Percentiles rank a stretch among this genome's conserved stretches.
These are phyloP conservation scores for Pseudotriccus pelzelni DNA, from an alignment of 2,797 vertebrate species.

Conservation along the genomic window DNA sequence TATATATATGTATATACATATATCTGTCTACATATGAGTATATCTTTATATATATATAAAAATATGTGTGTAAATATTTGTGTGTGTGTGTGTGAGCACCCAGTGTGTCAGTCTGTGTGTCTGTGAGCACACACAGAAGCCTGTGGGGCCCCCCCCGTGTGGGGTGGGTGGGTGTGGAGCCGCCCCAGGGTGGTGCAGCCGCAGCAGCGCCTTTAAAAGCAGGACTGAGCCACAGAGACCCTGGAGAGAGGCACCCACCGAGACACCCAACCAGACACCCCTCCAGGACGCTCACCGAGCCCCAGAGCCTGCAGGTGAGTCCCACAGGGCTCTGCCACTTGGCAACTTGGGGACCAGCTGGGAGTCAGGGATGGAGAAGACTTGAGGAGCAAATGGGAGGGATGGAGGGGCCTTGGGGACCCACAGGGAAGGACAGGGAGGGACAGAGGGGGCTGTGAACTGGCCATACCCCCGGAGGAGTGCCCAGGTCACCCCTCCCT, in stretches of 20 bases:
- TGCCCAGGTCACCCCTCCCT: fast-evolving
- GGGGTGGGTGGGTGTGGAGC: not conserved
- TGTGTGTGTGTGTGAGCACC: too few relatives aligned
- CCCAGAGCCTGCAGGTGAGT: constrained; percentile 3
- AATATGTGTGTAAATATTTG: too few relatives aligned
- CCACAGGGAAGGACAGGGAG: not conserved
- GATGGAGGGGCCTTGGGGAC: too few relatives aligned
- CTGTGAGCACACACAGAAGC: fast-evolving
- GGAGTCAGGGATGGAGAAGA: not conserved
- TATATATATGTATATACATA: too few relatives aligned
- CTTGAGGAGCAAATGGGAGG: not conserved
- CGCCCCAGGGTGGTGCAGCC: not conserved
- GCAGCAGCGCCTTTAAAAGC: not conserved
- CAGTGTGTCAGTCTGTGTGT: not conserved
- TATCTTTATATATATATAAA: too few relatives aligned
- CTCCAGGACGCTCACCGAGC: not conserved
- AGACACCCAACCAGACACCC: not conserved
- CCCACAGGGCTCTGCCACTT: not conserved
- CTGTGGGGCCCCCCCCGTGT: not conserved
- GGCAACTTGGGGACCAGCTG: not conserved
- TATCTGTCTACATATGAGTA: too few relatives aligned
- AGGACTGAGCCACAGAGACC: fast-evolving
- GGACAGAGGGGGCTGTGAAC: not conserved
- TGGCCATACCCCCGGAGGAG: fast-evolving
- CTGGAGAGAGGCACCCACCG: fast-evolving